phyloP scores from a whole-genome alignment of 2,888 invertebrate species.

The Odontomyia ornata region DNA sequence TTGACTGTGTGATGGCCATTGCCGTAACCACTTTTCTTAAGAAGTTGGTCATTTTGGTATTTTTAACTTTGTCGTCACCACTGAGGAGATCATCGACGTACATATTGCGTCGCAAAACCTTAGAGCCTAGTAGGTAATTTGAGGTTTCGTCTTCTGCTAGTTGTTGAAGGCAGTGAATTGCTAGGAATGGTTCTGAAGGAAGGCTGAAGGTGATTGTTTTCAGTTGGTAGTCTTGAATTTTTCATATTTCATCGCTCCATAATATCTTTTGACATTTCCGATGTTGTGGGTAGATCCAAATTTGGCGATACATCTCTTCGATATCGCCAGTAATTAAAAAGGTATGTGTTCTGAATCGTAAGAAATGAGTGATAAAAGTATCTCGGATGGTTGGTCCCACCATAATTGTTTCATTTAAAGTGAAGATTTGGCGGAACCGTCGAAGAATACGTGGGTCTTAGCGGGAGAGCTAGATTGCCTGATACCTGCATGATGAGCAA shows the following conservation, averaged over 20 bases:
- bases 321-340: neutral
- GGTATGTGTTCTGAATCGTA: neutral
- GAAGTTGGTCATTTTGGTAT: neutral
- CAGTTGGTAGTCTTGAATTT: conserved; percentile 29
- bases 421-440: conserved; percentile 21
- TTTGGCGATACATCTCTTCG: conserved; percentile 28
- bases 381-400: conserved; percentile 24
- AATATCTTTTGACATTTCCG: conserved; percentile 18
- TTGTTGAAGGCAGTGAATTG: conserved; percentile 39
- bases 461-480: conserved; percentile 3
- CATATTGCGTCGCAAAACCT: neutral
- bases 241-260: conserved; percentile 32
- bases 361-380: neutral
- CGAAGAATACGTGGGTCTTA: neutral
- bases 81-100: neutral
- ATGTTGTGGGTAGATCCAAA: neutral
- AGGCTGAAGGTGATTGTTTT: conserved; percentile 42
- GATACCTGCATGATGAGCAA: conserved; percentile 1
- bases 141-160: conserved; percentile 48
- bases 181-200: conserved; percentile 20
- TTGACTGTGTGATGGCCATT: neutral
- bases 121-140: conserved; percentile 30
- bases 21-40: neutral
- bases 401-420: neutral
- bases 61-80: neutral